phyloP scores from a whole-genome alignment of 2,113 vertebrate genomes.

The Phalacrocorax aristotelis region DNA sequence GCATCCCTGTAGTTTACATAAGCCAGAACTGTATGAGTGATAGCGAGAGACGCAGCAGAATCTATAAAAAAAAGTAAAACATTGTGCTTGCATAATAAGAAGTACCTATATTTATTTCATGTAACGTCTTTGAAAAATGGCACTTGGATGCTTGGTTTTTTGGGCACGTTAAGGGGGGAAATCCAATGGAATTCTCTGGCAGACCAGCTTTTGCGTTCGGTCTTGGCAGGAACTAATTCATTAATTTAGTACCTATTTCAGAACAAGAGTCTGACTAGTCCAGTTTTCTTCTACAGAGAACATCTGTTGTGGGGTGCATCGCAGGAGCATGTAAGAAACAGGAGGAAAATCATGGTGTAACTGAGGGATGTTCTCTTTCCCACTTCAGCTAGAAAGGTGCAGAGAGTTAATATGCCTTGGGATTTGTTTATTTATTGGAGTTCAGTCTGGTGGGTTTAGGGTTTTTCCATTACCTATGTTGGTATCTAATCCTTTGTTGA shows the following conservation, averaged over 20 bases:
- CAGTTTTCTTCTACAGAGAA: not conserved
- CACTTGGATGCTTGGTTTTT: not conserved
- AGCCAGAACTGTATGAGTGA: too few relatives aligned
- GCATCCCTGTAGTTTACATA: not conserved
- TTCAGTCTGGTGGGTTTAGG: not conserved
- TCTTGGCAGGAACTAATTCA: not conserved
- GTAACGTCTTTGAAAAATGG: not conserved
- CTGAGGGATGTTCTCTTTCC: not conserved
- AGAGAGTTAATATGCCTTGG: not conserved
- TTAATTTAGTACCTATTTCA: not conserved
- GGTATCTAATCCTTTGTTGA: not conserved
- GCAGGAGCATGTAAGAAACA: rapidly evolving
- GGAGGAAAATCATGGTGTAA: not conserved
- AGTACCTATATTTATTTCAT: not conserved
- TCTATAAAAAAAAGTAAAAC: not conserved
- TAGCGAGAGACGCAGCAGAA: not conserved
- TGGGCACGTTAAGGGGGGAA: not conserved
- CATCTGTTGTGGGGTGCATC: too few relatives aligned
- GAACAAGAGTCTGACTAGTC: not conserved
- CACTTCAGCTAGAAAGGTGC: not conserved
- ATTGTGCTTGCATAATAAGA: not conserved
- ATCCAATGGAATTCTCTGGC: not conserved
- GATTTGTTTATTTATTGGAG: not conserved
- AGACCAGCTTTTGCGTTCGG: not conserved
- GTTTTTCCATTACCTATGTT: not conserved